Percentiles rank a stretch among this genome's conserved stretches.
Evolutionary conservation across 2,888 invertebrate genomes (phyloP).

Genomic region (Germaria angustata): DNA sequence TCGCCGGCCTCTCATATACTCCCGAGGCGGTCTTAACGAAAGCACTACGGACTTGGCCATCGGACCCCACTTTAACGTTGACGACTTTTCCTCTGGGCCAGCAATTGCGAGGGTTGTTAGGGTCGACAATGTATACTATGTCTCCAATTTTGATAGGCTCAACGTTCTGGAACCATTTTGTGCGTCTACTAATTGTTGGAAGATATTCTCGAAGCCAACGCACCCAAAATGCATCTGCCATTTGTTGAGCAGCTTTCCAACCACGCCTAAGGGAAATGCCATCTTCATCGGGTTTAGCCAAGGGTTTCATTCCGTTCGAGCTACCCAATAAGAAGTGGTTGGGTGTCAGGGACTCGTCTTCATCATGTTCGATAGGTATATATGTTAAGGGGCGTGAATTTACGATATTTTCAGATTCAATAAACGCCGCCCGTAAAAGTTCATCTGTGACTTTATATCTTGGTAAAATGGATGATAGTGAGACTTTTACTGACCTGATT

Average conservation of each 20-base stretch:
- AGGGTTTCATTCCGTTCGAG: background rate
- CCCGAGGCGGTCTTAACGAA: no score
- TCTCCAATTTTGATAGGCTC: background rate
- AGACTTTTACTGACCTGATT: background rate
- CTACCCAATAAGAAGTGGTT: background rate
- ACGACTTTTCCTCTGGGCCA: no score
- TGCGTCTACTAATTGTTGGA: background rate
- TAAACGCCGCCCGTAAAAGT: background rate
- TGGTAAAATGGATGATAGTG: background rate
- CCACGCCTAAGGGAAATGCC: background rate
- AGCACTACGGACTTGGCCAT: no score
- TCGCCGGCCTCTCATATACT: no score
- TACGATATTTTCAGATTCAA: background rate
- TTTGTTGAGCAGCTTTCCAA: background rate
- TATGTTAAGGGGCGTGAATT: background rate
- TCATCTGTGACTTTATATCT: slow-evolving; percentile 1
- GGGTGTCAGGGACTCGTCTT: background rate
- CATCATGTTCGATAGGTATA: background rate
- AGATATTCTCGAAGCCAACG: background rate
- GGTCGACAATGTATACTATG: background rate
- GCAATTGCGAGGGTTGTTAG: background rate
- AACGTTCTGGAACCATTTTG: background rate
- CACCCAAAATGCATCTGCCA: background rate
- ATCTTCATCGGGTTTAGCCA: background rate
- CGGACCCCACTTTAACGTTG: no score